A percentile compares a stretch with the other conserved stretches of the same genome.
Evolutionary conservation across 2,888 invertebrate species (phyloP).

Genomic region (Callinectes sapidus): DNA sequence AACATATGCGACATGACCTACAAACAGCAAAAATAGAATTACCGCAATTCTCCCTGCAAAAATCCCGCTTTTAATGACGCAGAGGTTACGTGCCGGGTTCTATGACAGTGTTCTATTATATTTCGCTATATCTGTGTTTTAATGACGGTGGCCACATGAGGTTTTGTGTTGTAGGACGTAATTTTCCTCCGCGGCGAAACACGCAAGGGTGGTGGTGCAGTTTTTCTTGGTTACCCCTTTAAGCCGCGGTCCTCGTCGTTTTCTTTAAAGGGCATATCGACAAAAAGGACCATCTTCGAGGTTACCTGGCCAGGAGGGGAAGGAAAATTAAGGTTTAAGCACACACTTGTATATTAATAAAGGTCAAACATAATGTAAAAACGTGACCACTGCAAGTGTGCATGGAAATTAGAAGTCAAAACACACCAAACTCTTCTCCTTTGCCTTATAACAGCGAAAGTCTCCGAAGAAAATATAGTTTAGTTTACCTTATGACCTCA

Average conservation of each 20-base stretch:
- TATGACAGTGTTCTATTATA: background rate
- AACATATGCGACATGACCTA: conserved; percentile 1
- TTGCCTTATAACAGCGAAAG: background rate
- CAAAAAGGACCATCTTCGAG: conserved; percentile 17
- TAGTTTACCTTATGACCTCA: conserved; percentile 1
- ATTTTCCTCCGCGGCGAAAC: background rate
- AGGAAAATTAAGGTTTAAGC: background rate
- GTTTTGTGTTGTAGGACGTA: background rate
- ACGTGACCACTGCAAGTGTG: background rate
- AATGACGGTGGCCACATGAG: background rate
- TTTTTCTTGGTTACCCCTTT: background rate
- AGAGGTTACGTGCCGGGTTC: background rate
- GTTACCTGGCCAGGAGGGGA: background rate
- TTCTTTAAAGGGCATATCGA: conserved; percentile 11
- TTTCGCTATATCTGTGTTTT: background rate
- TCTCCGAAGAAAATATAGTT: background rate
- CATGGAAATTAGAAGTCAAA: background rate
- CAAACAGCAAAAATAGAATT: background rate
- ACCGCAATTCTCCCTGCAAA: background rate
- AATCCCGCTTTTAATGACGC: background rate
- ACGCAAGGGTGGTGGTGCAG: background rate
- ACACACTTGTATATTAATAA: background rate
- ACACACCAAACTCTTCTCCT: background rate
- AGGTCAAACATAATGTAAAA: background rate
- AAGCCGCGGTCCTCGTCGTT: background rate